Percentiles rank a stretch among this genome's conserved stretches.
Conservation (phyloP, 2,113 vertebrate species). For the Lepus americanus region DNA sequence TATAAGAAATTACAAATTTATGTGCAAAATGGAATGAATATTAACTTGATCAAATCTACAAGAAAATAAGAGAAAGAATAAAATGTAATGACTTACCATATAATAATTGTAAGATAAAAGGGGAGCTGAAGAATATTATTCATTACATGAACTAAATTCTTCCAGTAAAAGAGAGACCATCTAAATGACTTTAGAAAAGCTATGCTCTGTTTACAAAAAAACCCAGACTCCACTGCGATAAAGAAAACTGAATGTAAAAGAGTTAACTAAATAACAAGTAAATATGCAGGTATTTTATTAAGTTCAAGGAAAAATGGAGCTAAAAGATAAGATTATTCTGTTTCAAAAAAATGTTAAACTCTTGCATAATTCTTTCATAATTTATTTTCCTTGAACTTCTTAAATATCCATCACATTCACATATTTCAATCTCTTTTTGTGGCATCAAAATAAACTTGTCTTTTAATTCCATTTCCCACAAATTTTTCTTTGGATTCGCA, state of each 20-base stretch:
- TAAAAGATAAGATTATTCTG: too few relatives aligned
- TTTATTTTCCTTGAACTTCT: too few relatives aligned
- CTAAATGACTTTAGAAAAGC: background rate
- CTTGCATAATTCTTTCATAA: too few relatives aligned
- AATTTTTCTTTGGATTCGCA: too few relatives aligned
- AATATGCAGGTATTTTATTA: too few relatives aligned
- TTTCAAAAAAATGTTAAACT: too few relatives aligned
- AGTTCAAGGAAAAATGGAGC: too few relatives aligned
- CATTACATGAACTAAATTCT: background rate
- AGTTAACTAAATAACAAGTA: background rate
- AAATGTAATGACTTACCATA: background rate
- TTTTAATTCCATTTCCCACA: too few relatives aligned
- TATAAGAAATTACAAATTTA: constrained; percentile 10
- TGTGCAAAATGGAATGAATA: constrained; percentile 1
- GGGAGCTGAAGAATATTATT: background rate
- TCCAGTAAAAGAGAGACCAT: background rate
- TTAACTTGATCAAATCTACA: constrained; percentile 2
- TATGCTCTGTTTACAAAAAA: background rate
- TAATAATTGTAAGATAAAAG: constrained; percentile 8
- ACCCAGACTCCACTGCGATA: background rate
- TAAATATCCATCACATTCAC: too few relatives aligned
- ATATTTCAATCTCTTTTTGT: too few relatives aligned
- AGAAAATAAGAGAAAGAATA: background rate
- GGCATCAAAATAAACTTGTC: too few relatives aligned
- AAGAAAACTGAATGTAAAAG: background rate